Percentiles rank a stretch among this genome's conserved stretches.
These are phyloP conservation scores for Penaeus japonicus DNA, from an alignment of 1,140 invertebrate species.

Conservation along the genomic window DNA sequence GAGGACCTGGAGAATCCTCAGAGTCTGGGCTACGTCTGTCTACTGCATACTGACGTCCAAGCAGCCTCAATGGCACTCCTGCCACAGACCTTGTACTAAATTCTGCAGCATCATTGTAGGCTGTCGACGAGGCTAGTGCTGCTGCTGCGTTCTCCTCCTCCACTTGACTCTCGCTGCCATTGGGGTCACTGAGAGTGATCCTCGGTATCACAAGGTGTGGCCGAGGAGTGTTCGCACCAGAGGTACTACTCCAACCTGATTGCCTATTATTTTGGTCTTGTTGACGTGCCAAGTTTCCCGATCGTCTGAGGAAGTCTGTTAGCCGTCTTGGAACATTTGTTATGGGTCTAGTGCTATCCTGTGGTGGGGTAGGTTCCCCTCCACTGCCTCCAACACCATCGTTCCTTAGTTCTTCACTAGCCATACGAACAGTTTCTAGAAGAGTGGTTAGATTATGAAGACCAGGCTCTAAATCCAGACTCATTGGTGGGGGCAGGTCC, in stretches of 20 bases:
- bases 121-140: not conserved
- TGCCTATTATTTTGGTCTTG: not conserved
- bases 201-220: constrained; percentile 45
- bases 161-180: constrained; percentile 49
- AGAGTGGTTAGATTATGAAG: constrained; percentile 47
- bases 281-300: constrained; percentile 26
- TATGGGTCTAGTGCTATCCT: constrained; percentile 17
- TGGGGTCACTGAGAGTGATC: constrained; percentile 50
- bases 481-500: not conserved
- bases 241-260: not conserved
- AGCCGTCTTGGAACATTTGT: constrained; percentile 42
- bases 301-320: constrained; percentile 41
- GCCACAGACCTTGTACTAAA: constrained; percentile 37
- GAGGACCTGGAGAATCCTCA: constrained; percentile 38
- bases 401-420: constrained; percentile 46
- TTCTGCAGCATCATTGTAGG: constrained; percentile 32
- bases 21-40: constrained; percentile 54
- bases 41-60: constrained; percentile 52
- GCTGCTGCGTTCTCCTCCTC: constrained; percentile 31
- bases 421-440: constrained; percentile 49
- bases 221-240: constrained; percentile 2
- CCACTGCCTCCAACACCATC: constrained; percentile 6
- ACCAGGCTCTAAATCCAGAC: constrained; percentile 29
- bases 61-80: constrained; percentile 48
- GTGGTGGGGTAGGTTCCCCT: not conserved